Evolutionary conservation across 1,140 invertebrate genomes (phyloP).

Genomic region (Drosophila grimshawi): DNA sequence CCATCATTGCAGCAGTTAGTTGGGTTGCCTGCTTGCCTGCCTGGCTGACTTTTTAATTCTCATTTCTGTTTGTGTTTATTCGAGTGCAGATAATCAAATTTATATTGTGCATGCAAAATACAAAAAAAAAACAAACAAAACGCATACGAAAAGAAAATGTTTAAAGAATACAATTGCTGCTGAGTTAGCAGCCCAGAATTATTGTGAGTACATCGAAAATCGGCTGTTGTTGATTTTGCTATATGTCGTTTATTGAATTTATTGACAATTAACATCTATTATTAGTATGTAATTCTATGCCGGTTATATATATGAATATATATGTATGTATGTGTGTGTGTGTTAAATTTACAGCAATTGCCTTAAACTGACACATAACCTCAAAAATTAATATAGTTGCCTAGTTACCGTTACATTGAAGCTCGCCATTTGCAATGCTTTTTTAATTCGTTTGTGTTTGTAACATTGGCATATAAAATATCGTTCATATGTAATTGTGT

Average conservation of each 20-base stretch:
- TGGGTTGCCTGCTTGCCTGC: slow-evolving; percentile 30
- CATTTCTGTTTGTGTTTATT: slow-evolving; percentile 62
- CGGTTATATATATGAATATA: slow-evolving; percentile 16
- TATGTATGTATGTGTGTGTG: slow-evolving; percentile 17
- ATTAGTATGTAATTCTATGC: slow-evolving; percentile 33
- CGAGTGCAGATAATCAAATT: slow-evolving; percentile 78
- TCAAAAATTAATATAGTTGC: slow-evolving; percentile 50
- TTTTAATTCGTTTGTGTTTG: slow-evolving; percentile 15
- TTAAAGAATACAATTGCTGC: slow-evolving; percentile 57
- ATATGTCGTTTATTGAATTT: slow-evolving; percentile 68
- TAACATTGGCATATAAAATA: slow-evolving; percentile 3
- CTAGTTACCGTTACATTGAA: slow-evolving; percentile 60
- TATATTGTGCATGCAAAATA: slow-evolving; percentile 71
- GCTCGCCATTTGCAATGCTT: slow-evolving; percentile 25
- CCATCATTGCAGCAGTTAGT: slow-evolving; percentile 54
- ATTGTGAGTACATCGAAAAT: slow-evolving; percentile 50
- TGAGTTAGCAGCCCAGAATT: slow-evolving; percentile 48
- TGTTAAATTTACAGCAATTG: slow-evolving; percentile 51
- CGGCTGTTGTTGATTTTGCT: slow-evolving; percentile 12
- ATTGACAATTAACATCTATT: slow-evolving; percentile 49
- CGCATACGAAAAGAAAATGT: slow-evolving; percentile 53
- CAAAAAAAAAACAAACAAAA: slow-evolving; percentile 35
- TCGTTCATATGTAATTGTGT: slow-evolving; percentile 22
- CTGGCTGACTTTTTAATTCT: slow-evolving; percentile 59
- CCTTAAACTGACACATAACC: slow-evolving; percentile 57